A percentile compares a stretch with the other conserved stretches of the same genome.
Conservation (phyloP, 2,113 vertebrate species). For the Ciconia boyciana region DNA sequence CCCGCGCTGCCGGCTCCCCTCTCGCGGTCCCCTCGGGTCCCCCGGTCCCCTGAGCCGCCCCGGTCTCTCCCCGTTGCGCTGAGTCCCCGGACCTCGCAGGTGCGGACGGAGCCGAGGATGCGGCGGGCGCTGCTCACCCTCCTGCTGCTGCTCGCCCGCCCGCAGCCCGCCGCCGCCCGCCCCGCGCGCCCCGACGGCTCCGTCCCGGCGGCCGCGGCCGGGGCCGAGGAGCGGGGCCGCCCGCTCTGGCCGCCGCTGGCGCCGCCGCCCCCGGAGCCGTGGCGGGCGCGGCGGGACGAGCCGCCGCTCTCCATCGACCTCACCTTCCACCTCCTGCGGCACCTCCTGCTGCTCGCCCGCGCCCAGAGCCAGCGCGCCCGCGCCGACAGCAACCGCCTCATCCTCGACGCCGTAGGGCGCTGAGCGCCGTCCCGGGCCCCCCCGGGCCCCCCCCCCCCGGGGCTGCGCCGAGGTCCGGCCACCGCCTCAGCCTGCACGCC, state of each 20-base stretch:
- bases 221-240: conserved; percentile 9
- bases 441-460: too few species aligned
- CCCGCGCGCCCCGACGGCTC: background rate
- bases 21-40: background rate
- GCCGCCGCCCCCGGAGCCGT: background rate
- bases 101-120: background rate
- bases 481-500: background rate
- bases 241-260: conserved; percentile 15
- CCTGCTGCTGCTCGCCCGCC: background rate
- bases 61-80: background rate
- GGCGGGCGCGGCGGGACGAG: conserved; percentile 77
- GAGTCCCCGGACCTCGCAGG: background rate
- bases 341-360: conserved; percentile 88
- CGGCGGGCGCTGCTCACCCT: background rate
- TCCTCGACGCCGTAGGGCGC: conserved; percentile 90
- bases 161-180: background rate
- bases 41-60: background rate
- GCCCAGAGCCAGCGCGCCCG: conserved; percentile 84
- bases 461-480: background rate
- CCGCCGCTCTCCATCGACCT: conserved; percentile 92
- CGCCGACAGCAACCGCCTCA: conserved; percentile 85
- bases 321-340: conserved; percentile 91
- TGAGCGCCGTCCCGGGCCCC: conserved; percentile 47
- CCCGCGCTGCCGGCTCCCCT: background rate
- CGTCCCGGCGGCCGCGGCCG: background rate